Percentiles rank a stretch among this genome's conserved stretches.
These are phyloP conservation scores for Coenobita brevimanus DNA, from an alignment of 1,140 invertebrate genomes.

Conservation along the genomic window DNA sequence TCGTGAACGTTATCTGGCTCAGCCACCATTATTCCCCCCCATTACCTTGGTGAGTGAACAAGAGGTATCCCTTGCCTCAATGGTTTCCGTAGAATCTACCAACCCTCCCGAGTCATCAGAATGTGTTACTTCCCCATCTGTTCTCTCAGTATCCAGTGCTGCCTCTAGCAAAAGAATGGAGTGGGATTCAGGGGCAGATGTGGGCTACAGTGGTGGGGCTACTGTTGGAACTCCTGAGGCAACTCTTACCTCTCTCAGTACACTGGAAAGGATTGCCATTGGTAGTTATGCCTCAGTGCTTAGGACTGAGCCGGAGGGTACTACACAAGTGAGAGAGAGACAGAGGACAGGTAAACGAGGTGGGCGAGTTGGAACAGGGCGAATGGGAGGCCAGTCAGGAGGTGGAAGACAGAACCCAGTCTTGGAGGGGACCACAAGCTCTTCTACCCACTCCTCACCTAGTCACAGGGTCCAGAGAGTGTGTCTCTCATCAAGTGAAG, in stretches of 20 bases:
- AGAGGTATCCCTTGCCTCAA: slow-evolving; percentile 44
- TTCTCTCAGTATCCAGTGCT: slow-evolving; percentile 78
- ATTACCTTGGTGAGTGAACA: slow-evolving; percentile 23
- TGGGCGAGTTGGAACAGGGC: background rate
- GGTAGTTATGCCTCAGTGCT: slow-evolving; percentile 63
- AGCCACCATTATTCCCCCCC: slow-evolving; percentile 29
- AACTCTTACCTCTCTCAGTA: slow-evolving; percentile 45
- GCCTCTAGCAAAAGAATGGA: slow-evolving; percentile 81
- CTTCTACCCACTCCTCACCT: background rate
- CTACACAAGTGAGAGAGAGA: slow-evolving; percentile 48
- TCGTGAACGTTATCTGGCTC: slow-evolving; percentile 42
- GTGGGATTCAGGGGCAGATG: slow-evolving; percentile 86
- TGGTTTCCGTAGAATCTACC: slow-evolving; percentile 57
- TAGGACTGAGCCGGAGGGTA: slow-evolving; percentile 59
- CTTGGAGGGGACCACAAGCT: background rate
- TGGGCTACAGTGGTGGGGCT: slow-evolving; percentile 77
- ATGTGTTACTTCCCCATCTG: slow-evolving; percentile 64
- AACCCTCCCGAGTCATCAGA: slow-evolving; percentile 50
- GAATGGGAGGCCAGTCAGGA: background rate
- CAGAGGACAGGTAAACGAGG: slow-evolving; percentile 28
- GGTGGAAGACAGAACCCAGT: background rate
- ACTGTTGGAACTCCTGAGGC: slow-evolving; percentile 32
- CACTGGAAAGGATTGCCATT: slow-evolving; percentile 64
- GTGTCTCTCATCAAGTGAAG: slow-evolving; percentile 49
- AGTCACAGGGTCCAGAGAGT: background rate